Percentiles rank a stretch among this genome's conserved stretches.
phyloP scores from a whole-genome alignment of 2,888 invertebrate species.

The Drosophila macrospina region DNA sequence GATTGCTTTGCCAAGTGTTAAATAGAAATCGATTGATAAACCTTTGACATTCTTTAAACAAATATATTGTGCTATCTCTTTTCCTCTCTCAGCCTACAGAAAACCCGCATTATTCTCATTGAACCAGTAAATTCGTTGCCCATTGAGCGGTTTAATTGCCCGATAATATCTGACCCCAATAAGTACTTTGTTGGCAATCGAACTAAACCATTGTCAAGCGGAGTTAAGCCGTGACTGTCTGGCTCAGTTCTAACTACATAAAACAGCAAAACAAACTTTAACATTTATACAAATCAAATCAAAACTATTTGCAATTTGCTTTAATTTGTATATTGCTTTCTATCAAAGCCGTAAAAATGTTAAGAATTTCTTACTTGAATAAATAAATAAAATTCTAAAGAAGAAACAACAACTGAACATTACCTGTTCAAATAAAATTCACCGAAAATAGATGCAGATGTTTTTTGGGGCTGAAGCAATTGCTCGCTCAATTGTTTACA shows the following conservation, averaged over 20 bases:
- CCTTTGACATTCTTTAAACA: slow-evolving; percentile 15
- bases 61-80: not conserved
- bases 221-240: slow-evolving; percentile 12
- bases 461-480: slow-evolving; percentile 31
- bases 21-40: slow-evolving; percentile 26
- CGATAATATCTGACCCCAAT: slow-evolving; percentile 53
- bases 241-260: not conserved
- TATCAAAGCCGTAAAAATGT: slow-evolving; percentile 19
- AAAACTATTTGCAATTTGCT: slow-evolving; percentile 11
- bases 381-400: slow-evolving; percentile 29
- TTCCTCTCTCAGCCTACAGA: not conserved
- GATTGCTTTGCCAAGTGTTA: slow-evolving; percentile 14
- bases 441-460: slow-evolving; percentile 58
- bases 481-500: slow-evolving; percentile 34
- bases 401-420: slow-evolving; percentile 18
- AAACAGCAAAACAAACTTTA: not conserved
- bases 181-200: slow-evolving; percentile 11
- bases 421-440: slow-evolving; percentile 62
- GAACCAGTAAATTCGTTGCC: slow-evolving; percentile 25
- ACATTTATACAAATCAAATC: too few relatives aligned
- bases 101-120: slow-evolving; percentile 30
- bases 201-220: slow-evolving; percentile 26
- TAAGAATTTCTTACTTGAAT: slow-evolving; percentile 22
- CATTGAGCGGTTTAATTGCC: slow-evolving; percentile 48
- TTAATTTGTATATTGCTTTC: slow-evolving; percentile 27